Evolutionary conservation across 2,113 vertebrate genomes (phyloP).

Genomic region (Progne subis): DNA sequence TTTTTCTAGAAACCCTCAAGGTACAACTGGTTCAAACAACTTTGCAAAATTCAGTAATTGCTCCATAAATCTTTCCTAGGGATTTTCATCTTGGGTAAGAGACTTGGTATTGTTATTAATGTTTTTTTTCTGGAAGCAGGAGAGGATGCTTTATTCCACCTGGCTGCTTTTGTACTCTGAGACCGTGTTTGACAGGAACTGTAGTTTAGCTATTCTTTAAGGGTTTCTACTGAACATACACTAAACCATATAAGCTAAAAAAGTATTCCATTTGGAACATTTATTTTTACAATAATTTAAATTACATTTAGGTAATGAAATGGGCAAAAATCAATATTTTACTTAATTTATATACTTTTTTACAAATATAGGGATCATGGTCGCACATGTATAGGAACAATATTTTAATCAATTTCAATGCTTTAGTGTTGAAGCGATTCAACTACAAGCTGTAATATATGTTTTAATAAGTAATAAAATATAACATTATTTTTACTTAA

Average conservation of each 20-base stretch:
- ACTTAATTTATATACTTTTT: neutral
- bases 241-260: neutral
- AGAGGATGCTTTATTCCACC: neutral
- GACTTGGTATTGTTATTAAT: neutral
- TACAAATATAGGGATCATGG: neutral
- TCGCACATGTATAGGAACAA: neutral
- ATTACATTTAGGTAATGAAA: neutral
- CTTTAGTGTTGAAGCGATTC: neutral
- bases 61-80: neutral
- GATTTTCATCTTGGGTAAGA: neutral
- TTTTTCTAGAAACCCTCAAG: neutral
- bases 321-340: neutral
- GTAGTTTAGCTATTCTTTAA: neutral
- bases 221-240: neutral
- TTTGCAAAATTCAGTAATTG: neutral
- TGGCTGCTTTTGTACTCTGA: neutral
- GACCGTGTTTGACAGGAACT: neutral
- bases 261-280: neutral
- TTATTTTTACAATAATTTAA: neutral
- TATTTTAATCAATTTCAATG: neutral
- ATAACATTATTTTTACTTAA: neutral
- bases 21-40: neutral
- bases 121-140: neutral
- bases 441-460: slow-evolving; percentile 10
- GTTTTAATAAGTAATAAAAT: neutral